phyloP scores from a whole-genome alignment of 2,888 invertebrate genomes.

The Galeopsomyia nigrocyanea region DNA sequence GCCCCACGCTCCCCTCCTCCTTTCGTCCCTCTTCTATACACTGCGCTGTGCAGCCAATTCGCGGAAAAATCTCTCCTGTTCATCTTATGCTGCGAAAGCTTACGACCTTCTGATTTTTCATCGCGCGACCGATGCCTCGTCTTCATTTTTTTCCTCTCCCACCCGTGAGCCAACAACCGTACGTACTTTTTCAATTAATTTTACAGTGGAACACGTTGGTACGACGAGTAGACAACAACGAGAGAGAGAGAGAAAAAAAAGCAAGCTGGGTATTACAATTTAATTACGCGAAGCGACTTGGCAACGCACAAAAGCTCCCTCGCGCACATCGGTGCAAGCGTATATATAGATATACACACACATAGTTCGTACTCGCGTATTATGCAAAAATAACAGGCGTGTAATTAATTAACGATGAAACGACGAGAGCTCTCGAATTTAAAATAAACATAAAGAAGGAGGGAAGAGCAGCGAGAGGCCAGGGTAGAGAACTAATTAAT shows the following conservation, averaged over 20 bases:
- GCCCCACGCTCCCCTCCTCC: conserved; percentile 15
- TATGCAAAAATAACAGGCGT: conserved; percentile 7
- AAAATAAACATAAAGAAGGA: conserved; percentile 14
- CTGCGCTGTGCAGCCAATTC: neutral
- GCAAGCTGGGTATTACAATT: too few relatives aligned
- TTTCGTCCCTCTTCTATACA: neutral
- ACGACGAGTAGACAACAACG: too few relatives aligned
- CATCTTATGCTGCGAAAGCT: too few relatives aligned
- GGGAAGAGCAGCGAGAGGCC: conserved; percentile 3
- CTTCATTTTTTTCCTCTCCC: conserved; percentile 23
- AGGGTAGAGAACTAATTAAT: conserved; percentile 28
- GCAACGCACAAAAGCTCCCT: too few relatives aligned
- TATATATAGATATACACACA: too few relatives aligned
- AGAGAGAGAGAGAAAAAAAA: too few relatives aligned
- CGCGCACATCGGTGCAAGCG: neutral
- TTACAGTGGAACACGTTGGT: too few relatives aligned
- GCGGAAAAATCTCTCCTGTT: too few relatives aligned
- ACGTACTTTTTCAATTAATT: too few relatives aligned
- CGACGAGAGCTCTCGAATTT: neutral
- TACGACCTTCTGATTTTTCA: conserved; percentile 1
- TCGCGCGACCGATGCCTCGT: conserved; percentile 1
- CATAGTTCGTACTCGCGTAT: neutral
- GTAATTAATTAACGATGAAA: conserved; percentile 7
- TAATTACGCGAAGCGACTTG: too few relatives aligned
- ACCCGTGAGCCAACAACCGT: too few relatives aligned